Base-by-base conservation (phyloP, 2,888 invertebrate species). In the Deilephila elpenor region DNA sequence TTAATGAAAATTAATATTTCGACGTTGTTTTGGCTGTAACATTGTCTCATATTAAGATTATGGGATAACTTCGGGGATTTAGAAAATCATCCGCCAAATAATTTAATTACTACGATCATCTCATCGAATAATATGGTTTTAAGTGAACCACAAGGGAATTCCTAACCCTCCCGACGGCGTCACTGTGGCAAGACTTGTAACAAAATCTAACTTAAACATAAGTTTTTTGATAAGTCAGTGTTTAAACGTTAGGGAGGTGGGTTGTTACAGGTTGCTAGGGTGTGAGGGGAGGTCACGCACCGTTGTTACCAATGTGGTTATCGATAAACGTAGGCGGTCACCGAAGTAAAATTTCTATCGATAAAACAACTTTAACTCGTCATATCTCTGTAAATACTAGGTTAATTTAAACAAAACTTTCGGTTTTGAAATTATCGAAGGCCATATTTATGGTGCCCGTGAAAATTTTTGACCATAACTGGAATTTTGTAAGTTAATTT, bases 221-320 rank as follows among this genome's bases (percentile, higher is more conserved):
- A 93, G 93, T 93, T 94, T 94, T 93, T 93, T 94, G 93, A 93
- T 93, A 93, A 94, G 93, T 93, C 93, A 92, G 91, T 93, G 90
- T 92, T 93, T 93, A 93, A 94, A 91, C 91, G 93, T 89, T 87
- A 86, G 91, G 91, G 90, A 79, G 91, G 88, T 82, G 86, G 89
- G 87, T 89, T 82, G 87, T 89, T 92, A 92, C 93, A 93, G 93
- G 93, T 93, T 89, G 91, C 83, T 81, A 78, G 88, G 89, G 91
- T 85, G 82, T 88, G 91, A 86, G 91, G 88, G 86, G 83, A 82
- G 85, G 79, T 77, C 6, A 70, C 25, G n/a, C 85, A 92, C 88
- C 86, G 90, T 85, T 72, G 86, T 72, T 75, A 67, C 73, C 25
- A 34, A 14, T 62, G 7, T 7, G 29, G 5, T 44, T 84, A 76